Base-by-base conservation (phyloP, 2,888 invertebrate genomes). In the Hecatera dysodea region DNA sequence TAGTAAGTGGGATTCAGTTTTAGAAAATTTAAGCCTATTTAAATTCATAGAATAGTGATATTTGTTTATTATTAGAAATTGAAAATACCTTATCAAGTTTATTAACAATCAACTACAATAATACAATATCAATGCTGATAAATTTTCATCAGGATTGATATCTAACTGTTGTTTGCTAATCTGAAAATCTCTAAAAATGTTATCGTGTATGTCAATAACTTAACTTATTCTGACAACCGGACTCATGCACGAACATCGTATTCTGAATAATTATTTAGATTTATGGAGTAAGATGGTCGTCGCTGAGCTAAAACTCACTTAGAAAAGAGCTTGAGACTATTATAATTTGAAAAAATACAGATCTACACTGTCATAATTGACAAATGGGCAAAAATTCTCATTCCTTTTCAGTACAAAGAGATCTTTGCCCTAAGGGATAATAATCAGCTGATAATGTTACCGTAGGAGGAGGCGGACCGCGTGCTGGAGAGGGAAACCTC, bases 1-100 rank as follows among this genome's bases (percentile, higher is more conserved):
- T 57, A 72, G 33, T 52, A 70, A 9, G 42, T 36, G 12, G 33
- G 42, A 72, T 50, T 50, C 42, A n/a, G 50, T 57, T 57, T 29
- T 19, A 71, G 29, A 9, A 39, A 59, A 44, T 50, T 44, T 52
- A 4, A 72, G 33, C 15, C 33, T 2, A 11, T 24, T 29, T 29
- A 29, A 6, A 29, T 29, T 7, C 29, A 29, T 29, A 7, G 29
- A 29, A 29, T 6, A 22, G 27, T 22, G 7, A 52, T 56, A 33
- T 59, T 71, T 33, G 29, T 53, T 44, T 70, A 24, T 27, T 19
- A n/a, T 11, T 7, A 48, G 17, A 72, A 57, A n/a, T 5, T 8
- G 6, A 24, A 24, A 68, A 39, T 19, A 17, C 7, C 15, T 12
- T 44, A 69, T 36, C 27, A 29, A 50, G 8, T 17, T 52, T 42